These are phyloP conservation scores for Calephelis virginiensis DNA, from an alignment of 1,140 invertebrate species.

Conservation along the genomic window DNA sequence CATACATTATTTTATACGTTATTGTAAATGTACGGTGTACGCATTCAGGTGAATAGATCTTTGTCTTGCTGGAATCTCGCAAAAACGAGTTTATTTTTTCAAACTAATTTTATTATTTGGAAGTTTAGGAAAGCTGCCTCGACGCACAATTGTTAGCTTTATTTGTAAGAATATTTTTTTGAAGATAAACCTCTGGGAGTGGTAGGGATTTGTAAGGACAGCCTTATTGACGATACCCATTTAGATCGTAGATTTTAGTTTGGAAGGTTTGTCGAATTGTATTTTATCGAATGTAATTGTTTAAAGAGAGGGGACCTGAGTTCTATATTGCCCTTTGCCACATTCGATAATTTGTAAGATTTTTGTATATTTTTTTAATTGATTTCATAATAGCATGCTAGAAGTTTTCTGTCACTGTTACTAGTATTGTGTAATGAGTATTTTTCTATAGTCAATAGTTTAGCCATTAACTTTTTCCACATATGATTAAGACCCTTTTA, in stretches of 20 bases:
- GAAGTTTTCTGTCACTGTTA: no score
- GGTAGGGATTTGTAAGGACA: slow-evolving; percentile 58
- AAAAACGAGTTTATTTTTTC: slow-evolving; percentile 55
- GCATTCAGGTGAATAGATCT: slow-evolving; percentile 68
- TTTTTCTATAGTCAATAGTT: no score
- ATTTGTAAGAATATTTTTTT: slow-evolving; percentile 78
- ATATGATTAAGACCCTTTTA: no score
- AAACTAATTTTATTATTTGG: slow-evolving; percentile 17
- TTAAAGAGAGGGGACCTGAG: background rate
- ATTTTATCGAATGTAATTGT: slow-evolving; percentile 7
- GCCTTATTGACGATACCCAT: slow-evolving; percentile 60
- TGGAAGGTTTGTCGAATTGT: slow-evolving; percentile 49
- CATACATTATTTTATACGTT: slow-evolving; percentile 68
- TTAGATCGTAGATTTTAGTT: slow-evolving; percentile 51
- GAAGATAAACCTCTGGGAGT: slow-evolving; percentile 75
- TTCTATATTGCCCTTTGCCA: no score
- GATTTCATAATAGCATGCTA: background rate
- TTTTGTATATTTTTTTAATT: slow-evolving; percentile 22
- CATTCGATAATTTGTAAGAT: background rate
- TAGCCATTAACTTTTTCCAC: no score
- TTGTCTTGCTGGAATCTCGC: slow-evolving; percentile 74
- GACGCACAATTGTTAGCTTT: slow-evolving; percentile 70
- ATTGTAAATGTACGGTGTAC: slow-evolving; percentile 60
- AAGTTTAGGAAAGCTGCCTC: slow-evolving; percentile 15
- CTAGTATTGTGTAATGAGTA: no score